Base-by-base conservation (phyloP, 2,888 invertebrate species). In the Flexamia atlantica region DNA sequence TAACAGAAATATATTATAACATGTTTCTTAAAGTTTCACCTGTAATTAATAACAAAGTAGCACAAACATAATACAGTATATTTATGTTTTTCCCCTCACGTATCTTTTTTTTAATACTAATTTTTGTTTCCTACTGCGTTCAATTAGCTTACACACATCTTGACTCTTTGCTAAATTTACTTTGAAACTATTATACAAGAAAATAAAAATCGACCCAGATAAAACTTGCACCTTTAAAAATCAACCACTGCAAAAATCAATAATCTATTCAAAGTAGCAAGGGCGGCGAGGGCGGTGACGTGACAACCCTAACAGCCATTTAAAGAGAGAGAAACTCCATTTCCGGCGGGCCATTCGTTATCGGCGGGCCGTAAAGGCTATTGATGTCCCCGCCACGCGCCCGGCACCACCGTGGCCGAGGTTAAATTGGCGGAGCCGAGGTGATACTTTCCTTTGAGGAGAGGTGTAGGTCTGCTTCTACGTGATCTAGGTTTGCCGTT, bases 271-370 rank as follows among this genome's bases (percentile, higher is more conserved):
- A 25, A 30, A 17, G 64, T 64, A 64, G 30, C 64, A 30, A 14
- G 12, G 28, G 64, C 30, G 64, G 57, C 14, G 32, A 42, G 42
- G 72, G 72, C 5, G 72, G 36, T 72, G 72, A 42, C 72, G 74
- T 76, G 57, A 79, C 57, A 57, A 50, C 57, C 50, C 79, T 79
- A 57, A 79, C 79, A 79, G 79, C 79, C 79, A 79, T 79, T 79
- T 57, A 79, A 79, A 79, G 79, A 57, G 79, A 76, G 76, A 42
- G 40, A 42, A 76, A 79, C 50, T 79, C 53, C 79, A 79, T 79
- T 53, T 79, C 79, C 79, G 53, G 76, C 23, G 79, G 25, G 79
- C 79, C 32, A 57, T 79, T 53, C 50, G 79, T 79, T 79, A 79
- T 79, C 79, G 20, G 79, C 20, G 57, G 57, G 57, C 79, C 57